Percentiles rank a stretch among this genome's conserved stretches.
Conservation (phyloP, 2,113 vertebrate genomes). For the Cephalopterus ornatus region DNA sequence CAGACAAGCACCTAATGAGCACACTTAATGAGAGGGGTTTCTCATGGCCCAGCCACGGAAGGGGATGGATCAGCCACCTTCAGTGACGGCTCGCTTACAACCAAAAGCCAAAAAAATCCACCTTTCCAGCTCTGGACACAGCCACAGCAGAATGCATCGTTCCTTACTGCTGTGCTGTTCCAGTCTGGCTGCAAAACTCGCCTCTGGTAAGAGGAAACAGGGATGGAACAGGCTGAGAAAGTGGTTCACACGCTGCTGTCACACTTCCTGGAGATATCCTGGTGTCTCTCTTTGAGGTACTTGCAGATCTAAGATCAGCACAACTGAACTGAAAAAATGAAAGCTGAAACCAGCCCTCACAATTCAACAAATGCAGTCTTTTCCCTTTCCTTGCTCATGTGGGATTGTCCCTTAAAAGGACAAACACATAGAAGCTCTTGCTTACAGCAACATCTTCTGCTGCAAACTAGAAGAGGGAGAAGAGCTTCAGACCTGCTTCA, state of each 20-base stretch:
- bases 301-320: background rate
- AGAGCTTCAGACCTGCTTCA: constrained; percentile 32
- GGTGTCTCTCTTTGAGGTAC: background rate
- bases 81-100: background rate
- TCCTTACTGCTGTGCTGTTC: rapidly evolving
- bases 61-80: background rate
- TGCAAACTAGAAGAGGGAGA: background rate
- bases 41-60: background rate
- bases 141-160: background rate
- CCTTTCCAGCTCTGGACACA: background rate
- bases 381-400: background rate
- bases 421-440: rapidly evolving
- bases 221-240: background rate
- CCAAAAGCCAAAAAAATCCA: background rate
- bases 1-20: background rate
- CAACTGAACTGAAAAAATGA: rapidly evolving
- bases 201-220: background rate
- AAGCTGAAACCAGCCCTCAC: background rate
- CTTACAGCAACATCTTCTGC: background rate
- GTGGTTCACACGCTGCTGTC: background rate
- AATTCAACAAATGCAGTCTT: background rate
- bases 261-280: background rate
- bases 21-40: background rate
- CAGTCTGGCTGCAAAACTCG: background rate
- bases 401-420: background rate